A percentile compares a stretch with the other conserved stretches of the same genome.
Conservation (phyloP, 53 echinoderm and acorn worm genomes). For the Stichopus horrens region DNA sequence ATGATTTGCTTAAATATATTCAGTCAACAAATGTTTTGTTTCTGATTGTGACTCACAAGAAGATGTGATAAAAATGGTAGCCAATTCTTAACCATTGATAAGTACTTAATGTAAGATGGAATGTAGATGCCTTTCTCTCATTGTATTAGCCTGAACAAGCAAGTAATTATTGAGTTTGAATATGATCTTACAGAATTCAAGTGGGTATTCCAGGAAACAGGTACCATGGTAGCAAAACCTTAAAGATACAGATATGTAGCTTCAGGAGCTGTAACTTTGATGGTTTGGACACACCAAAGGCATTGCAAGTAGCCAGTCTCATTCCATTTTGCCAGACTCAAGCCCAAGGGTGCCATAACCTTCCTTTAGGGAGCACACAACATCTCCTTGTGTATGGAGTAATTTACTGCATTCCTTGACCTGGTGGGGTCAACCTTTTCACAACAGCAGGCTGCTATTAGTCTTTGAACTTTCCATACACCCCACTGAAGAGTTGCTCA, state of each 20-base stretch:
- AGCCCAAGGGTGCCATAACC: conserved; percentile 25
- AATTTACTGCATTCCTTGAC: conserved; percentile 35
- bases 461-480: not conserved
- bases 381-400: conserved; percentile 15
- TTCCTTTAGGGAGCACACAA: conserved; percentile 5
- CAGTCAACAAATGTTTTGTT: too few relatives aligned
- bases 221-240: conserved; percentile 11
- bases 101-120: too few relatives aligned
- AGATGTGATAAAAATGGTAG: too few relatives aligned
- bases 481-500: not conserved
- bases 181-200: not conserved
- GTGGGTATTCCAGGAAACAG: not conserved
- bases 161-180: too few relatives aligned
- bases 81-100: too few relatives aligned
- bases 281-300: not conserved
- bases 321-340: not conserved
- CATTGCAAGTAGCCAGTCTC: not conserved
- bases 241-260: too few relatives aligned
- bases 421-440: conserved; percentile 22
- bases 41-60: too few relatives aligned
- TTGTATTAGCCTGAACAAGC: too few relatives aligned
- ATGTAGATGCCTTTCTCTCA: too few relatives aligned
- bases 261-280: too few relatives aligned
- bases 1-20: too few relatives aligned
- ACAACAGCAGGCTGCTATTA: not conserved